phyloP scores from a whole-genome alignment of 2,797 vertebrate species.

The Enteromius viviparus region DNA sequence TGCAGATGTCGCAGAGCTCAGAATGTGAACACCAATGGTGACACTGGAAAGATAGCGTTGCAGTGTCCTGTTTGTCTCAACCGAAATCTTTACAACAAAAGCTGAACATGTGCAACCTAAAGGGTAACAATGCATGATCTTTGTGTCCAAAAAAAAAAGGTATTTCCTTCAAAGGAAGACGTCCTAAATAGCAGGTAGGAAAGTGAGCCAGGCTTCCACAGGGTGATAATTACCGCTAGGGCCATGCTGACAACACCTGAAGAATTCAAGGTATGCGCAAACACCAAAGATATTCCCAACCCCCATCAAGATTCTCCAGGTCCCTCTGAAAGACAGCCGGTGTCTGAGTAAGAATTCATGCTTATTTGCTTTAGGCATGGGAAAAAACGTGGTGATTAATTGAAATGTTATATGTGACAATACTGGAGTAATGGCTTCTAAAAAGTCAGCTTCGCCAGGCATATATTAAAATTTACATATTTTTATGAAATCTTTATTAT shows the following conservation, averaged over 20 bases:
- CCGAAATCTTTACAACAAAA: neutral
- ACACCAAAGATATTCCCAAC: conserved; percentile 63
- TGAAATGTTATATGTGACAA: neutral
- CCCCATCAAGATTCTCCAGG: conserved; percentile 29
- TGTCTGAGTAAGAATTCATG: conserved; percentile 50
- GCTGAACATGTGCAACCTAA: neutral
- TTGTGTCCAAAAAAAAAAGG: conserved; percentile 3
- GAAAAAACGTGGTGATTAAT: neutral
- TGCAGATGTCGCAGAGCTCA: conserved; percentile 59
- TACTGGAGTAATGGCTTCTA: neutral
- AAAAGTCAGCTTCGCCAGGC: neutral
- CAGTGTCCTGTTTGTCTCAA: conserved; percentile 7
- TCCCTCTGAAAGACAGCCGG: conserved; percentile 56
- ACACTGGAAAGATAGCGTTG: conserved; percentile 24
- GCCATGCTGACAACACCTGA: conserved; percentile 78
- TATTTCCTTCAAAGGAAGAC: conserved; percentile 26
- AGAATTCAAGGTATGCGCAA: conserved; percentile 77
- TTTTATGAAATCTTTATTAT: neutral
- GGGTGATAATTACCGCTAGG: conserved; percentile 71
- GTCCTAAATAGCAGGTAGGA: conserved; percentile 36
- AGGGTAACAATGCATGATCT: conserved; percentile 7
- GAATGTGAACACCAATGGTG: conserved; percentile 28
- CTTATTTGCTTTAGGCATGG: neutral
- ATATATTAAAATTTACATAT: neutral
- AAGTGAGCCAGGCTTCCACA: conserved; percentile 65